phyloP scores from a whole-genome alignment of 2,888 invertebrate species.

The Antheraea assamensis region DNA sequence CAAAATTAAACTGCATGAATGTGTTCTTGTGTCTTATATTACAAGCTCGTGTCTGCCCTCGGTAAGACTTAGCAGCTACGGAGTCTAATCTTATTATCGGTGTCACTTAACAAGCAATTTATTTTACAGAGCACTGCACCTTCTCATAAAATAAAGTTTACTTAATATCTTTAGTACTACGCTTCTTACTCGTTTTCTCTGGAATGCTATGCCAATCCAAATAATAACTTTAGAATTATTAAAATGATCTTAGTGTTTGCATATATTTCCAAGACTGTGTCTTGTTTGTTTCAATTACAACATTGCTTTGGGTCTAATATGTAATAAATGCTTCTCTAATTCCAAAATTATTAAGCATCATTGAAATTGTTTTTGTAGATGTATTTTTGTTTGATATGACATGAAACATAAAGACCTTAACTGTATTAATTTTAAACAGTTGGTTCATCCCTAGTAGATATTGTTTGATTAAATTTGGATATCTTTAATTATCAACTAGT shows the following conservation, averaged over 20 bases:
- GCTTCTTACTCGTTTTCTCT: background rate
- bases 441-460: background rate
- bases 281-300: background rate
- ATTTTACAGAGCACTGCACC: slow-evolving; percentile 22
- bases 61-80: slow-evolving; percentile 31
- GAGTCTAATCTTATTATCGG: slow-evolving; percentile 39
- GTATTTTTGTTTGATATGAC: background rate
- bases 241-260: background rate
- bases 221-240: background rate
- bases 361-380: too few relatives aligned
- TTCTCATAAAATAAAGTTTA: slow-evolving; percentile 16
- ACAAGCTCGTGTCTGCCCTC: slow-evolving; percentile 31
- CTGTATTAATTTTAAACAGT: background rate
- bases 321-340: background rate
- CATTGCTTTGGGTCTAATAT: background rate
- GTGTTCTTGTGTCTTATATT: slow-evolving; percentile 11
- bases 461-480: too few relatives aligned
- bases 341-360: background rate
- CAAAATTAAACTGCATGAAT: slow-evolving; percentile 5
- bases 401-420: background rate
- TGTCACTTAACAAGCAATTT: slow-evolving; percentile 35
- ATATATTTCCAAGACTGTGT: background rate
- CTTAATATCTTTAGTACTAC: background rate
- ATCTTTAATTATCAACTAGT: too few relatives aligned
- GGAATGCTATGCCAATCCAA: background rate